Evolutionary conservation across 2,113 vertebrate genomes (phyloP).

Genomic region (Cyprinodon brontotheroides): DNA sequence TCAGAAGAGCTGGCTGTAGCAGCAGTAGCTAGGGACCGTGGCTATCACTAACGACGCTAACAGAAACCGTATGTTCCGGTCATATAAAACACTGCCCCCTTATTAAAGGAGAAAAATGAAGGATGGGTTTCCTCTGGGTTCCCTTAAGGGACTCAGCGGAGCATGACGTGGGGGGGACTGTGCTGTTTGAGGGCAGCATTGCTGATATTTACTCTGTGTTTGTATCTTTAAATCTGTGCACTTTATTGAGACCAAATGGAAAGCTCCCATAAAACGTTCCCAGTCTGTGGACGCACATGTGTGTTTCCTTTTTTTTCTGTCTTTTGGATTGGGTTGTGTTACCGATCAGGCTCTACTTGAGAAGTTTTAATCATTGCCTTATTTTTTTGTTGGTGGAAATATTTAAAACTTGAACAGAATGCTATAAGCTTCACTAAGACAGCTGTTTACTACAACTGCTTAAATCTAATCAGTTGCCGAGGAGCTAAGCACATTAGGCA

Average conservation of each 20-base stretch:
- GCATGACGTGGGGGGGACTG: slow-evolving; percentile 6
- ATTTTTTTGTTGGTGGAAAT: background rate
- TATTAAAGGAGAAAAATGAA: slow-evolving; percentile 62
- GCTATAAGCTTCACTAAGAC: background rate
- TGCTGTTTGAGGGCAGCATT: background rate
- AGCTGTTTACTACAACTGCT: background rate
- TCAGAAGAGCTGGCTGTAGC: slow-evolving; percentile 12
- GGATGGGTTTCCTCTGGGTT: slow-evolving; percentile 59
- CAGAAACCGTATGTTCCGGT: slow-evolving; percentile 68
- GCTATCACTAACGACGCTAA: slow-evolving; percentile 68
- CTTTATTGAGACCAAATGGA: slow-evolving; percentile 20
- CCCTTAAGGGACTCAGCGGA: slow-evolving; percentile 48
- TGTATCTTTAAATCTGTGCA: slow-evolving; percentile 41
- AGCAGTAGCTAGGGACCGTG: slow-evolving; percentile 16
- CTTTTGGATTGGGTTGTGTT: slow-evolving; percentile 46
- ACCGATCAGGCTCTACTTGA: slow-evolving; percentile 32
- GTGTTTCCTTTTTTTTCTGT: slow-evolving; percentile 30
- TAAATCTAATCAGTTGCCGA: background rate
- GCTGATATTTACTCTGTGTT: slow-evolving; percentile 12
- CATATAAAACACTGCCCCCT: slow-evolving; percentile 70
- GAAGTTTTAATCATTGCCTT: slow-evolving; percentile 13
- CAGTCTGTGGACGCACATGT: slow-evolving; percentile 41
- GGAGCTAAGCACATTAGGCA: background rate
- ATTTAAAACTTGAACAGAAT: background rate
- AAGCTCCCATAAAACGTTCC: slow-evolving; percentile 38